Conservation (phyloP, 2,113 vertebrate genomes). For the Zootoca vivipara region DNA sequence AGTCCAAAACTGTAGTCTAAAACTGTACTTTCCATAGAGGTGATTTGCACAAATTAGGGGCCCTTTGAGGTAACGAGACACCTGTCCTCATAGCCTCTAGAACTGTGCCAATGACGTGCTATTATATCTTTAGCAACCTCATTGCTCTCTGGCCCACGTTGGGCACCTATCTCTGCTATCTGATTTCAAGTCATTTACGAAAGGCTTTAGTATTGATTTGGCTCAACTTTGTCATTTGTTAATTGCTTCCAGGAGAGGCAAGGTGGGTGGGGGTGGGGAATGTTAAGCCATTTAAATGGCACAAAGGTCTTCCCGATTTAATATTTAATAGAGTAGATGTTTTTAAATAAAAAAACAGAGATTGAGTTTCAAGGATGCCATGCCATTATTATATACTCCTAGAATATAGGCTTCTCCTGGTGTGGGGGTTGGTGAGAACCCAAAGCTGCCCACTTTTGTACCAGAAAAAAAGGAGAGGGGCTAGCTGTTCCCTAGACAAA, state of each 20-base stretch:
- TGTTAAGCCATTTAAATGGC: slow-evolving; percentile 35
- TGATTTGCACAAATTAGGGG: too few species aligned
- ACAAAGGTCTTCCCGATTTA: slow-evolving; percentile 38
- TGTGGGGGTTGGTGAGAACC: neutral
- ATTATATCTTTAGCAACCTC: slow-evolving; percentile 10
- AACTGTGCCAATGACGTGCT: neutral
- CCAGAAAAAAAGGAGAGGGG: neutral
- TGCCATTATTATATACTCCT: neutral
- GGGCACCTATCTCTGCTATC: slow-evolving; percentile 37
- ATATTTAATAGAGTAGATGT: slow-evolving; percentile 14
- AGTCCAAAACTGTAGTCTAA: too few species aligned
- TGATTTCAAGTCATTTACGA: slow-evolving; percentile 43
- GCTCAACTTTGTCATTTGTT: slow-evolving; percentile 36
- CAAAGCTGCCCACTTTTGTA: neutral
- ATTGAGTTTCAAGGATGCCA: neutral
- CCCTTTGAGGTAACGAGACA: neutral
- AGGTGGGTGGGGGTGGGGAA: neutral
- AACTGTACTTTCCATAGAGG: neutral
- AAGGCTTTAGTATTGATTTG: slow-evolving; percentile 55
- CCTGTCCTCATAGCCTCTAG: neutral
- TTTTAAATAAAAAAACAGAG: neutral
- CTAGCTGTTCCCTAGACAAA: neutral
- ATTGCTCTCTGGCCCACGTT: slow-evolving; percentile 44
- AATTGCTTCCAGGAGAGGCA: slow-evolving; percentile 41
- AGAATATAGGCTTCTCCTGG: neutral